phyloP scores from a whole-genome alignment of 2,888 invertebrate species.

The Latrodectus elegans region DNA sequence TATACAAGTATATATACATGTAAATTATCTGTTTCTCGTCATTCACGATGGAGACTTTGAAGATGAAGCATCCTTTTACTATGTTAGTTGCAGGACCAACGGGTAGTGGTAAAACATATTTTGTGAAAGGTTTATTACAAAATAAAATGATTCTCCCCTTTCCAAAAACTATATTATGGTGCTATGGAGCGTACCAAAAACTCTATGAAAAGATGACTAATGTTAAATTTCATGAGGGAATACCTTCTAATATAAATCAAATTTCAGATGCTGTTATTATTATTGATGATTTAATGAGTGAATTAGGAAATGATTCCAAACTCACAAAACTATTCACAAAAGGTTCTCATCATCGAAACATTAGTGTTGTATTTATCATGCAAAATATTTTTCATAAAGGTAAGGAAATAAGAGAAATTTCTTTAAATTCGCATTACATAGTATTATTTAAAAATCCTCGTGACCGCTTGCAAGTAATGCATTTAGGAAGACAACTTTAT shows the following conservation, averaged over 20 bases:
- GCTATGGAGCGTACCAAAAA: slow-evolving; percentile 18
- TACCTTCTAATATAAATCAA: slow-evolving; percentile 5
- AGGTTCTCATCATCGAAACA: slow-evolving; percentile 44
- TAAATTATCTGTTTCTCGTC: too few species aligned
- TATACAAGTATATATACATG: too few species aligned
- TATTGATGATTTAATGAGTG: background rate
- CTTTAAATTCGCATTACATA: too few species aligned
- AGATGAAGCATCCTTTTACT: too few species aligned
- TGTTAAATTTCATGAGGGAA: slow-evolving; percentile 32
- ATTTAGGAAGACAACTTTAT: too few species aligned
- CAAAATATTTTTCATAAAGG: slow-evolving; percentile 44
- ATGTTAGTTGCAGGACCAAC: too few species aligned
- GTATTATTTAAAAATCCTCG: too few species aligned
- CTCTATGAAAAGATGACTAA: slow-evolving; percentile 1
- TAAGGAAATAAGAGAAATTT: slow-evolving; percentile 32
- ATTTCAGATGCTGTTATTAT: background rate
- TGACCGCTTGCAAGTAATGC: too few species aligned
- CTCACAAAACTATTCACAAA: slow-evolving; percentile 29
- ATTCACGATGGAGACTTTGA: too few species aligned
- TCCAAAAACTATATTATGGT: slow-evolving; percentile 7
- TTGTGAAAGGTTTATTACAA: too few species aligned
- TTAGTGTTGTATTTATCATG: slow-evolving; percentile 37
- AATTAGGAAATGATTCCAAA: background rate
- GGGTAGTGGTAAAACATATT: too few species aligned
- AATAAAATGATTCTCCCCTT: too few species aligned